phyloP scores from a whole-genome alignment of 1,140 invertebrate species.

The Macrotrachela quadricornifera region DNA sequence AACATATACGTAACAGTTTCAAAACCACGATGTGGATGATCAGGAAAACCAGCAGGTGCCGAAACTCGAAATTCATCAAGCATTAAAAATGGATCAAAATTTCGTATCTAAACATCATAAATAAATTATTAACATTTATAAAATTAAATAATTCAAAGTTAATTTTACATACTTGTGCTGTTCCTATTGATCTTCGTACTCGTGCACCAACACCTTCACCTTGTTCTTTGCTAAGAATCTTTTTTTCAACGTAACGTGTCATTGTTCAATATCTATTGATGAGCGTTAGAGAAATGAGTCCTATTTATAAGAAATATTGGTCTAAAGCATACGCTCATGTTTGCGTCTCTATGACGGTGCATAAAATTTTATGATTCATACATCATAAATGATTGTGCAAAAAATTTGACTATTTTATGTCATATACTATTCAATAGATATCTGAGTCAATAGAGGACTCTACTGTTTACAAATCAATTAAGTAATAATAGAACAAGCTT shows the following conservation, averaged over 20 bases:
- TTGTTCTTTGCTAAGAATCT: constrained; percentile 57
- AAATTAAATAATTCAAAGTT: neutral
- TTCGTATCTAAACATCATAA: constrained; percentile 19
- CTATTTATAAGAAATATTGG: too few relatives aligned
- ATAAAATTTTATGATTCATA: too few relatives aligned
- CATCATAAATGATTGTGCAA: too few relatives aligned
- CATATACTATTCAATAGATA: too few relatives aligned
- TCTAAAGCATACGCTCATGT: too few relatives aligned
- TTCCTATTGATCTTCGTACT: constrained; percentile 26
- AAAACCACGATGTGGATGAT: constrained; percentile 35
- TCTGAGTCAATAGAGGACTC: too few relatives aligned
- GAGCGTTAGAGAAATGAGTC: too few relatives aligned
- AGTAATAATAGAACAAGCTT: too few relatives aligned
- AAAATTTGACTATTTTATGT: too few relatives aligned
- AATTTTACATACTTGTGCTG: constrained; percentile 16
- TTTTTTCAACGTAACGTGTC: constrained; percentile 38
- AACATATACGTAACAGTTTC: constrained; percentile 33
- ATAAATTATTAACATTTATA: neutral
- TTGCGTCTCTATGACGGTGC: too few relatives aligned
- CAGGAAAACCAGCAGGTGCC: constrained; percentile 30
- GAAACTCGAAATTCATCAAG: constrained; percentile 29
- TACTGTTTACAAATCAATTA: too few relatives aligned
- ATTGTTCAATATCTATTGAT: neutral
- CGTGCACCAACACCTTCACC: constrained; percentile 26
- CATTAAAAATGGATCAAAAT: constrained; percentile 31